These are phyloP conservation scores for Nannoperca obscura DNA, from an alignment of 2,797 vertebrate species.

Conservation along the genomic window DNA sequence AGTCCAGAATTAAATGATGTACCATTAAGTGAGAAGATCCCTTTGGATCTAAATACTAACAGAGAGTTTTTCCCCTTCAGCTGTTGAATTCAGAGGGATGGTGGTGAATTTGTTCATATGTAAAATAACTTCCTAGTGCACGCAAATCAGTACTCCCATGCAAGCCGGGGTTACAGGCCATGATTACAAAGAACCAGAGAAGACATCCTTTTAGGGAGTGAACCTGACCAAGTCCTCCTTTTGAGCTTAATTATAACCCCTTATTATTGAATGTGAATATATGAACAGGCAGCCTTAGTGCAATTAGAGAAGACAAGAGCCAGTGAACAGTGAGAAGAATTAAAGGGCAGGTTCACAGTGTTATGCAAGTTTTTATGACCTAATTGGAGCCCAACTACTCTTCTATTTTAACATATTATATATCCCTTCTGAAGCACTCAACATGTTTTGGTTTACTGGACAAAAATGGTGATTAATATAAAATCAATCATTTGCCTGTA, in stretches of 20 bases:
- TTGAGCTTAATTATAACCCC: conserved; percentile 64
- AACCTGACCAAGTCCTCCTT: conserved; percentile 34
- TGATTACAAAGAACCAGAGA: conserved; percentile 28
- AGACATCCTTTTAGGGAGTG: conserved; percentile 30
- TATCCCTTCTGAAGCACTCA: conserved; percentile 2
- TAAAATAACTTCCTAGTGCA: conserved; percentile 1
- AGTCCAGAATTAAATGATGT: conserved; percentile 8
- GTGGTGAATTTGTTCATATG: conserved; percentile 1
- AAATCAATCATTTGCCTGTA: conserved; percentile 20
- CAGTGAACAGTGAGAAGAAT: conserved; percentile 31
- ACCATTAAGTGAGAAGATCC: neutral
- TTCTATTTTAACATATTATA: conserved; percentile 6
- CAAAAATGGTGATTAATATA: conserved; percentile 2
- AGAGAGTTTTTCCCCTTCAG: neutral
- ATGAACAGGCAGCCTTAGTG: conserved; percentile 40
- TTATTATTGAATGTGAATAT: conserved; percentile 65
- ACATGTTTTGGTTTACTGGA: conserved; percentile 33
- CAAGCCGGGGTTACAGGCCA: neutral
- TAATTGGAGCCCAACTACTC: conserved; percentile 56
- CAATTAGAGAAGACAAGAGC: conserved; percentile 67
- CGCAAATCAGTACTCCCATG: neutral
- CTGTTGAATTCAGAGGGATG: conserved; percentile 17
- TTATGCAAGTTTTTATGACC: conserved; percentile 33
- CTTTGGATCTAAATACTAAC: neutral
- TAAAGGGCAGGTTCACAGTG: conserved; percentile 60